Evolutionary conservation across 2,888 invertebrate species (phyloP), one percentile per base, ranked within the genome.

Genomic region (Plagiodera versicolora): DNA sequence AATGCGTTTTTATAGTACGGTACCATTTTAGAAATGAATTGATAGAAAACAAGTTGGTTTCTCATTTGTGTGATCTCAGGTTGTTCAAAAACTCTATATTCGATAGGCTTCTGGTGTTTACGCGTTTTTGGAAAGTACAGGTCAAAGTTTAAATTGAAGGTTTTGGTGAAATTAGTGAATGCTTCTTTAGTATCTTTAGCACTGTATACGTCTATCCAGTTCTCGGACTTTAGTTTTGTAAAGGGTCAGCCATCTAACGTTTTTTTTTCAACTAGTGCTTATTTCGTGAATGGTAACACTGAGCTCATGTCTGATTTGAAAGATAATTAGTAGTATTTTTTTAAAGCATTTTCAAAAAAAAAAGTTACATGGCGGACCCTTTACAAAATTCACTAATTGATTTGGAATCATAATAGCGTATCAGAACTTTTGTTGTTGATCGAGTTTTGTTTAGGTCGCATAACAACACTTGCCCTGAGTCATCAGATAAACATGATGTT

Each of bases 11-110:
- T 49, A 10, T 2, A 1, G 14, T 28, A 6, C 8, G 49, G 49
- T 20, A 20, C 28, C 2, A 49, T 49, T 49, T 28, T 49, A 49
- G 19, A 49, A 49, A 49, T 49, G 19, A 14, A 18, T 49, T 49
- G 24, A 49, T 49, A 49, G 14, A 49, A 49, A 20, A 49, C 18
- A 20, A 19, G 49, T 49, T 49, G 49, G 20, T 49, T 49, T 49
- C 24, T 20, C 20, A 47, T 47, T 49, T 49, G 20, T 49, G 49
- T 49, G 1, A 20, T 49, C 1, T 49, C 49, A 49, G 20, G 28
- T 49, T 20, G 5, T 24, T 50, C 8, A 14, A 30, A 50, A 32
- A 50, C 24, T 24, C 24, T 50, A 20, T 50, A n/a, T 50, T 50
- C 17, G 16, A 32, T 24, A 24, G n/a, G 32, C 14, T 30, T 50